Conservation (phyloP, 2,113 vertebrate genomes). For the Steatornis caripensis region DNA sequence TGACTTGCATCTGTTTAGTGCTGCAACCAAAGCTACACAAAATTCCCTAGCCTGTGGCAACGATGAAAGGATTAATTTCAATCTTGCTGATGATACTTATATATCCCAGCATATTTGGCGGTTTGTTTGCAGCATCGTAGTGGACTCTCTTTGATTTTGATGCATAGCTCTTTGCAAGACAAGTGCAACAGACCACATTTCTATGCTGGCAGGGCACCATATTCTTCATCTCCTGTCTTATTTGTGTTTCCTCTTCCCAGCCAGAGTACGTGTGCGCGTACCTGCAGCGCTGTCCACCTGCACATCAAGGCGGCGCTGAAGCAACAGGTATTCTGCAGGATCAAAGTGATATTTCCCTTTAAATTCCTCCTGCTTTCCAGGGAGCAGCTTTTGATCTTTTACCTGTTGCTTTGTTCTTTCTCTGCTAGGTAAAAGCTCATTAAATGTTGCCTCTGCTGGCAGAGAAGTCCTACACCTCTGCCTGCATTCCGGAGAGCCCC, state of each 20-base stretch:
- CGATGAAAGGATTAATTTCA: neutral
- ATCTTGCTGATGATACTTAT: neutral
- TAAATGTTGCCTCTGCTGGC: neutral
- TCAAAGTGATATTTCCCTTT: neutral
- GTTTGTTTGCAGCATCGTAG: neutral
- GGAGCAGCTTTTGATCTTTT: slow-evolving; percentile 19
- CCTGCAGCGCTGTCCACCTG: neutral
- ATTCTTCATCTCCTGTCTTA: neutral
- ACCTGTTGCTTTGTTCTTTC: neutral
- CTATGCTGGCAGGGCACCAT: neutral
- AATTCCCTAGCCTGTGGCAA: neutral
- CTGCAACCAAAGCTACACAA: neutral
- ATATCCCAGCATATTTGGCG: neutral
- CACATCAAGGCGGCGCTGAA: neutral
- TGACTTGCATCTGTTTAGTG: neutral
- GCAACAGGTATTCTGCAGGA: neutral
- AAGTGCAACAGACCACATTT: neutral
- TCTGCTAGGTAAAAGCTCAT: neutral
- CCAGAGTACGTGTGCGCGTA: accelerated
- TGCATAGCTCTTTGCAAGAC: neutral
- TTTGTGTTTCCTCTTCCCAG: neutral
- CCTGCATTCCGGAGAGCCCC: neutral
- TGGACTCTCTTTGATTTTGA: neutral
- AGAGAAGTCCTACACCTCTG: neutral
- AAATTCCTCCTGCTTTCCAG: neutral